Conservation (phyloP, 2,888 invertebrate species). For the Oscheius sp. region DNA sequence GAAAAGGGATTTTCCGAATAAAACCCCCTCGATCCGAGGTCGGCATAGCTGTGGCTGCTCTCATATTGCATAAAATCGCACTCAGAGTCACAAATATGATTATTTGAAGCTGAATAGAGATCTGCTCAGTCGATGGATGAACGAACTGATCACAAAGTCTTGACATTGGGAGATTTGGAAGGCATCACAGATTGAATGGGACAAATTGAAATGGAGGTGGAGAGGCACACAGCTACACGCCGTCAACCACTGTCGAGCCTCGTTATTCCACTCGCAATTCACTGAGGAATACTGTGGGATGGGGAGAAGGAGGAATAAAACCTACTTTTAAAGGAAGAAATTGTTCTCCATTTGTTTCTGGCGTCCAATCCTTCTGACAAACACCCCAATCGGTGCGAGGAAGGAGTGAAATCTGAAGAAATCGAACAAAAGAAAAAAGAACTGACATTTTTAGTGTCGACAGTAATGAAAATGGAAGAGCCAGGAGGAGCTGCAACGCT, state of each 20-base stretch:
- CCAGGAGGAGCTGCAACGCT: conserved; percentile 46
- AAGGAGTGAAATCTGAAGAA: conserved; percentile 49
- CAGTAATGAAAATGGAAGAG: conserved; percentile 42
- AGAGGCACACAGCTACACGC: conserved; percentile 49
- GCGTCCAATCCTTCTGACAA: conserved; percentile 43
- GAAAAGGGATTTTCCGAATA: conserved; percentile 5
- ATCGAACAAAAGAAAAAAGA: too few relatives aligned
- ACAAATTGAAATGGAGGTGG: conserved; percentile 16
- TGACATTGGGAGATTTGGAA: conserved; percentile 30
- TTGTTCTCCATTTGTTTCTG: conserved; percentile 19
- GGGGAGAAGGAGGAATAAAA: neutral
- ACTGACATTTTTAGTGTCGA: conserved; percentile 49
- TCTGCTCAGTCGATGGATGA: neutral
- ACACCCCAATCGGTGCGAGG: conserved; percentile 54
- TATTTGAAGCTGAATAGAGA: conserved; percentile 11
- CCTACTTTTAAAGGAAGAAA: conserved; percentile 32
- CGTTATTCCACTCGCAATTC: conserved; percentile 52
- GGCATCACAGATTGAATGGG: conserved; percentile 32
- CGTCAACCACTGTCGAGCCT: conserved; percentile 28
- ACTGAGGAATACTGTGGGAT: conserved; percentile 45
- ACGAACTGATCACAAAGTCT: conserved; percentile 10
- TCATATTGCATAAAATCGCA: conserved; percentile 49
- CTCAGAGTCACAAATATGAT: conserved; percentile 41
- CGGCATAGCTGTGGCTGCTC: conserved; percentile 34
- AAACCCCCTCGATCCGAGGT: conserved; percentile 4